These are phyloP conservation scores for Sphenodon punctatus DNA, from an alignment of 2,797 vertebrate genomes.

Conservation along the genomic window DNA sequence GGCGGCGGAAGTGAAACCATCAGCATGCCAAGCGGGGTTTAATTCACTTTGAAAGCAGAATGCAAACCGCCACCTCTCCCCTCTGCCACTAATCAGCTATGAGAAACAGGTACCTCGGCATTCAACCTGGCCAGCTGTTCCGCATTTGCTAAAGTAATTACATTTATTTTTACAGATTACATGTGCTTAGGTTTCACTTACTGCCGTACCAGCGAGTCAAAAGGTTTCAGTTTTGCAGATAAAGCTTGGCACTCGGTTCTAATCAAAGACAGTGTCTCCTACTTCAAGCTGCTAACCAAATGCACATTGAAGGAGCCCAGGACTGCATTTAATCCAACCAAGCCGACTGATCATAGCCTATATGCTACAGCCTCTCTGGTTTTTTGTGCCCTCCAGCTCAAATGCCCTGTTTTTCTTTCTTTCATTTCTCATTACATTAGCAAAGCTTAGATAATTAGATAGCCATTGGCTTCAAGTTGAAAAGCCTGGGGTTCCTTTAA, in stretches of 20 bases:
- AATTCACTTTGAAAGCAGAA: constrained; percentile 23
- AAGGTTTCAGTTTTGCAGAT: constrained; percentile 33
- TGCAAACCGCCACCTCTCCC: constrained; percentile 26
- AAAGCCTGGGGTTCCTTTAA: not conserved
- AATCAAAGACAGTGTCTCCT: constrained; percentile 46
- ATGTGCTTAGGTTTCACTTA: constrained; percentile 51
- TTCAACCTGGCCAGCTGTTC: constrained; percentile 50
- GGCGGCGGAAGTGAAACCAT: constrained; percentile 1
- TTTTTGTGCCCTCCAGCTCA: not conserved
- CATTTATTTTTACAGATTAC: constrained; percentile 60
- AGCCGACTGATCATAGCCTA: not conserved
- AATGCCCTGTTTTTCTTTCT: not conserved
- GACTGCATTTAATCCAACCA: not conserved
- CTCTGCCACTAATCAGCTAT: constrained; percentile 12
- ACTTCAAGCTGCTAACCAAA: constrained; percentile 30
- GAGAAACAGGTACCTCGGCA: constrained; percentile 33
- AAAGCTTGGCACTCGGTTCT: constrained; percentile 20
- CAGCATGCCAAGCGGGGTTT: constrained; percentile 2
- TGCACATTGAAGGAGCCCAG: not conserved
- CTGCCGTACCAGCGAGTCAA: constrained; percentile 43
- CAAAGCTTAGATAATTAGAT: not conserved
- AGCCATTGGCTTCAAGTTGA: not conserved
- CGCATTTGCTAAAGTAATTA: constrained; percentile 61
- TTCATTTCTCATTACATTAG: not conserved
- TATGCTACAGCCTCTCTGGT: not conserved